phyloP scores from a whole-genome alignment of 2,888 invertebrate genomes.

The Cantharis rufa region DNA sequence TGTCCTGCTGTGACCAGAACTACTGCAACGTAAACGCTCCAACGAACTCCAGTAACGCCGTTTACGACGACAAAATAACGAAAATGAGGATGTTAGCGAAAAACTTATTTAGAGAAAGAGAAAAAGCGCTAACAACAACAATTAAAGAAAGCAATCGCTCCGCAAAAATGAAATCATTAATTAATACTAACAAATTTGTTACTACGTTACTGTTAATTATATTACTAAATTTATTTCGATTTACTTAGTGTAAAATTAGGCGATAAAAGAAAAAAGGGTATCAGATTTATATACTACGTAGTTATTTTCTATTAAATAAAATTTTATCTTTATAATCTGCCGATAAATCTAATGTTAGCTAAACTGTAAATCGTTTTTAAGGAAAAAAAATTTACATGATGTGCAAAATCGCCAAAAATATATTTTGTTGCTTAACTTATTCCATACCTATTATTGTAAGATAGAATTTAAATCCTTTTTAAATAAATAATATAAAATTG shows the following conservation, averaged over 20 bases:
- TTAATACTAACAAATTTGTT: not conserved
- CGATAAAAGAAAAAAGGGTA: not conserved
- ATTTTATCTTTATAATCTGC: not conserved
- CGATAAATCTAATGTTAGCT: conserved; percentile 1
- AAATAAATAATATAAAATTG: not conserved
- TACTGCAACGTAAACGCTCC: conserved; percentile 67
- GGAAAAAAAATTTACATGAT: not conserved
- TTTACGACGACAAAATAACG: conserved; percentile 57
- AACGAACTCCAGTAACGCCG: conserved; percentile 63
- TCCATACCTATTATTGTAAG: not conserved
- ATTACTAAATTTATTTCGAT: conserved; percentile 11
- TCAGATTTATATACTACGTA: conserved; percentile 1
- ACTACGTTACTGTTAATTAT: conserved; percentile 11
- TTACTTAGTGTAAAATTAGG: conserved; percentile 12
- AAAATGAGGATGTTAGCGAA: conserved; percentile 55
- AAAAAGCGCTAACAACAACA: conserved; percentile 54
- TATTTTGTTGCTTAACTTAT: not conserved
- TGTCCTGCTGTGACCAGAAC: conserved; percentile 66
- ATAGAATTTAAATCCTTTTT: not conserved
- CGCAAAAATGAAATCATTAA: not conserved
- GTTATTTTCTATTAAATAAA: not conserved
- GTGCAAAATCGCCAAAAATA: not conserved
- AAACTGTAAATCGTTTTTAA: not conserved
- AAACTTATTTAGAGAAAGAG: conserved; percentile 52
- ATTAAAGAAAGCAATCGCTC: conserved; percentile 45